Conservation (phyloP, 2,797 vertebrate genomes). For the Garrulus glandarius region DNA sequence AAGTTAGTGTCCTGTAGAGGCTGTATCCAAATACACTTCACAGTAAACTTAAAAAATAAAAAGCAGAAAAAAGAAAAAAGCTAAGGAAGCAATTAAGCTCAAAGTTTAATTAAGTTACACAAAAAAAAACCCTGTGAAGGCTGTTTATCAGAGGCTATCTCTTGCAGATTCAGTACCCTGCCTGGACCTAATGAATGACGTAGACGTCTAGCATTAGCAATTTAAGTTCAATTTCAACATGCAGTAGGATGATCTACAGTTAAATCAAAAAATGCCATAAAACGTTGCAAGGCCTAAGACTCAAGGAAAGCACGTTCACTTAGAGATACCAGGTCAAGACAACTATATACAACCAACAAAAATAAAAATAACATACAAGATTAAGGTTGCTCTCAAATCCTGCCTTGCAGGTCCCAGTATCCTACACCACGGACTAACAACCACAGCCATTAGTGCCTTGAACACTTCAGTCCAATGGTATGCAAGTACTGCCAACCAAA, state of each 20-base stretch:
- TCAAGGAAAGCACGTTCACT: neutral
- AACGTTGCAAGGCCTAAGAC: neutral
- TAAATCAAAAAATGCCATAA: neutral
- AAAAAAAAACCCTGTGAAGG: neutral
- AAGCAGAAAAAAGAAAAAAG: neutral
- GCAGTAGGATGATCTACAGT: neutral
- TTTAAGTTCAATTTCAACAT: neutral
- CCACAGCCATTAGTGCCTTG: neutral
- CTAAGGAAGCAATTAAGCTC: neutral
- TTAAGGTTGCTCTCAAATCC: neutral
- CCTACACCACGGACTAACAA: accelerated
- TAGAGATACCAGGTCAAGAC: neutral
- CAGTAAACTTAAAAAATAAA: neutral
- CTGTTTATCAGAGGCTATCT: neutral
- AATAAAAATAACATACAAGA: accelerated
- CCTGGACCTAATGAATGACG: neutral
- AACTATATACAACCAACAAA: neutral
- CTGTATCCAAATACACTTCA: neutral
- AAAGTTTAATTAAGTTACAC: neutral
- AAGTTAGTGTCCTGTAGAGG: neutral
- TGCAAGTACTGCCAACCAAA: neutral
- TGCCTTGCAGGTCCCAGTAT: neutral
- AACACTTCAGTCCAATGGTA: neutral
- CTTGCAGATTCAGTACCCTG: neutral
- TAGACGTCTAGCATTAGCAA: neutral